Base-by-base conservation (phyloP, 1,140 invertebrate genomes). In the Paraescarpia echinospica region DNA sequence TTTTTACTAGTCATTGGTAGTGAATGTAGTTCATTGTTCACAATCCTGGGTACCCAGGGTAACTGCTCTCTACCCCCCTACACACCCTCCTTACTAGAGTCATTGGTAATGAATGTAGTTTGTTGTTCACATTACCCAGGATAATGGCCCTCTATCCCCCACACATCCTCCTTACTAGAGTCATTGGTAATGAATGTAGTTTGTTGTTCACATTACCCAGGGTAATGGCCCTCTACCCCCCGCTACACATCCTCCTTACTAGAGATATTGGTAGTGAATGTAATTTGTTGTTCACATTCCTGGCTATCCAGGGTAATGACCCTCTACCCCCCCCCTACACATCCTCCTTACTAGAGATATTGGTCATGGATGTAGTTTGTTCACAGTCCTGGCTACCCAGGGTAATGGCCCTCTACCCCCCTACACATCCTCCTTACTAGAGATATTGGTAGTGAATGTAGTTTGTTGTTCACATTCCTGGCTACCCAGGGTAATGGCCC, bases 301-400 rank as follows among this genome's bases (percentile, higher is more conserved):
- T 92, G 88, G 88, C 89, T 93, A 33, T 8, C 34, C 33, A 41
- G 90, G 77, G 41, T 89, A 33, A 51, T 92, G 88, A 34, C 33
- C 4, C 41, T 88, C 27, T 51, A 89, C 31, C 34, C 90, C 88
- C 90, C 90, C 18, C 33, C n/a, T n/a, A 92, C 41, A 34, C 88
- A 5, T 18, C 34, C 48, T 33, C 34, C 35, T 41, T 12, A 35
- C 12, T 12, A 33, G 41, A 91, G 34, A n/a, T n/a, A n/a, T 41
- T 41, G 4, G 12, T 41, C 4, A 12, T 77, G 59, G 22, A 77
- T 77, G 59, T 77, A 18, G 9, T 27, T 77, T 77, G 59, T 34
- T 92, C 12, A 34, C 33, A 90, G 35, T 88, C 51, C 59, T 92
- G 88, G 88, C 89, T 93, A 33, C 22, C 34, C 33, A 41, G 90